Percentiles rank a stretch among this genome's conserved stretches.
phyloP scores from a whole-genome alignment of 2,888 invertebrate species.

The Pseudococcus jackbeardsleyi region DNA sequence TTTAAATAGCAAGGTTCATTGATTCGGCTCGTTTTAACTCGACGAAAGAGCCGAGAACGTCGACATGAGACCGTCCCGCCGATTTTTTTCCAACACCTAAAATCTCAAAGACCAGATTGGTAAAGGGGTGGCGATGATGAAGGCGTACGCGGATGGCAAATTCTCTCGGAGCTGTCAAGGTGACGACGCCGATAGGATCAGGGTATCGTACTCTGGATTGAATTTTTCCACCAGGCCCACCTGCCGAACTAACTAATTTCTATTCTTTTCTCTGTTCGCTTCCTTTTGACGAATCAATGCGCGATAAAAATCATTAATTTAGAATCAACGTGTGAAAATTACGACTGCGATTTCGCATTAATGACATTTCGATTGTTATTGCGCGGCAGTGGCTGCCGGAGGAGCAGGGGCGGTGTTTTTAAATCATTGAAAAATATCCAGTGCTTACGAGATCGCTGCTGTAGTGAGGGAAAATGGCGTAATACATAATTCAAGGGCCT shows the following conservation, averaged over 20 bases:
- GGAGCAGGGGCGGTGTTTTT: background rate
- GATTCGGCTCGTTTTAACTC: background rate
- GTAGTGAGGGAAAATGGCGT: background rate
- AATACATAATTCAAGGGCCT: background rate
- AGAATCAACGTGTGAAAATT: slow-evolving; percentile 31
- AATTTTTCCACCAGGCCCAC: slow-evolving; percentile 14
- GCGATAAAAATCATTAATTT: slow-evolving; percentile 37
- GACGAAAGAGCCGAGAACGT: background rate
- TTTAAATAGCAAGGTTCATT: slow-evolving; percentile 34
- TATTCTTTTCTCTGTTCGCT: background rate
- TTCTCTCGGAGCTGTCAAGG: background rate
- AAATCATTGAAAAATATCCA: background rate
- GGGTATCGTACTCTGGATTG: slow-evolving; percentile 19
- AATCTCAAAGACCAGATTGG: background rate
- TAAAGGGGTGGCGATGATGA: background rate
- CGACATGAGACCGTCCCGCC: background rate
- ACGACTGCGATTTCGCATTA: slow-evolving; percentile 16
- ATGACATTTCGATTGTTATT: slow-evolving; percentile 36
- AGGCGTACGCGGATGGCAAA: background rate
- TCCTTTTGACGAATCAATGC: background rate
- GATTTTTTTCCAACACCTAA: background rate
- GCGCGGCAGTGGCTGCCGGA: background rate
- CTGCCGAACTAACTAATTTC: slow-evolving; percentile 6
- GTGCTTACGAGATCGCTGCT: background rate
- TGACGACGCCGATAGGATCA: background rate